Evolutionary conservation across 2,797 vertebrate genomes (phyloP), one percentile per base, ranked within the genome.

Genomic region (Prunella strophiata): DNA sequence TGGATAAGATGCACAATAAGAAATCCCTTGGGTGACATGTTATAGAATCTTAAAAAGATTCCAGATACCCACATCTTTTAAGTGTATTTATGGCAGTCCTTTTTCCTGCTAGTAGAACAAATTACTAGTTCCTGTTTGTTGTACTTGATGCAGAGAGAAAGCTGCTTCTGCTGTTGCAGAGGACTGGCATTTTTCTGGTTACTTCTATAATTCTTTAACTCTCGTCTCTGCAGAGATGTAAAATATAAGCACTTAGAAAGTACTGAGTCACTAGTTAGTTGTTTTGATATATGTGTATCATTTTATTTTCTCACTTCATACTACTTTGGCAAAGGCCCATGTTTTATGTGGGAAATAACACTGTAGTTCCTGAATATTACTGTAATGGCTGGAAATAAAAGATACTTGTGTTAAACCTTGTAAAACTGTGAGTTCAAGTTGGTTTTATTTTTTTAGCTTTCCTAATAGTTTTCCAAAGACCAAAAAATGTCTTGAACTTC

Each of bases 11-110:
- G 10, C 73, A 62, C 32, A 96, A 91, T 93, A 67, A 92, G 65
- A 77, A 92, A 47, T 94, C 89, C 43, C 75, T 83, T 81, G 93
- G 54, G 73, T 95, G 91, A 43, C 91, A 73, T 70, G 43, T 84
- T 96, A 91, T 32, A 88, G 93, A 94, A 95, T 84, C 27, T 91
- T 88, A 77, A 91, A 95, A 96, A 91, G 75, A 88, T 94, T 95
- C 88, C 89, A 96, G 93, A 94, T 88, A 94, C 52, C 25, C 50
- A 0, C 47, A 65, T 91, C n/a, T 85, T 89, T 10, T 38, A 80
- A 85, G 47, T 74, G 45, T 4, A 2, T 85, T 85, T 77, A 72
- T 75, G 54, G 27, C 85, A 68, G 34, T 72, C 29, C 11, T 77
- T 70, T 74, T 88, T 71, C 13, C n/a, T 93, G 54, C 47, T 91